Conservation (phyloP, 1,140 invertebrate species). For the Zaprionus vittiger region DNA sequence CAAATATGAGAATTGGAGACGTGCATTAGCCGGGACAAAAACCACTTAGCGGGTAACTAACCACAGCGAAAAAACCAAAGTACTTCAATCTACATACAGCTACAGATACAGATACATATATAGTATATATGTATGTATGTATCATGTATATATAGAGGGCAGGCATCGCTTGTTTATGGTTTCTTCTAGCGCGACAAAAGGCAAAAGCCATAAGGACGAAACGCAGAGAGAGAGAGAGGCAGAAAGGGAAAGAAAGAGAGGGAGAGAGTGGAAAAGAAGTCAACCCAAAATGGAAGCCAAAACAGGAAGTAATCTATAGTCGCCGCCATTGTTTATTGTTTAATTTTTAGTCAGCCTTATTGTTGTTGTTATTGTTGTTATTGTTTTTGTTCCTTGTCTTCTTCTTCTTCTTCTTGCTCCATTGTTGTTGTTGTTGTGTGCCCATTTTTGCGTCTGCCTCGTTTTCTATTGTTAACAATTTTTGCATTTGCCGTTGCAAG, state of each 20-base stretch:
- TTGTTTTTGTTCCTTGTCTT: slow-evolving; percentile 31
- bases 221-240: background rate
- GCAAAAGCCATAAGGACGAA: background rate
- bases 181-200: background rate
- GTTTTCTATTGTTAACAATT: slow-evolving; percentile 80
- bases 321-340: slow-evolving; percentile 82
- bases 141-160: background rate
- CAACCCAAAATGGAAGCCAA: slow-evolving; percentile 72
- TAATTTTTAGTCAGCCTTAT: slow-evolving; percentile 79
- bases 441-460: slow-evolving; percentile 36
- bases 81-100: background rate
- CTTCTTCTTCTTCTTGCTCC: slow-evolving; percentile 31
- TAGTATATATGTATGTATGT: background rate
- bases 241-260: background rate
- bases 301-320: slow-evolving; percentile 83
- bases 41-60: slow-evolving; percentile 76
- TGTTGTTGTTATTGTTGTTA: slow-evolving; percentile 52
- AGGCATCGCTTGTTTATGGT: slow-evolving; percentile 16
- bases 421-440: slow-evolving; percentile 45
- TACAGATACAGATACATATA: background rate
- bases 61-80: slow-evolving; percentile 37
- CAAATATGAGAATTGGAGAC: slow-evolving; percentile 25
- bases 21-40: slow-evolving; percentile 42
- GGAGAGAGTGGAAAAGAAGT: background rate
- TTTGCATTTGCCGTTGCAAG: slow-evolving; percentile 76